Evolutionary conservation across 2,888 invertebrate genomes (phyloP), one percentile per base, ranked within the genome.

Genomic region (Hemaris fuciformis): DNA sequence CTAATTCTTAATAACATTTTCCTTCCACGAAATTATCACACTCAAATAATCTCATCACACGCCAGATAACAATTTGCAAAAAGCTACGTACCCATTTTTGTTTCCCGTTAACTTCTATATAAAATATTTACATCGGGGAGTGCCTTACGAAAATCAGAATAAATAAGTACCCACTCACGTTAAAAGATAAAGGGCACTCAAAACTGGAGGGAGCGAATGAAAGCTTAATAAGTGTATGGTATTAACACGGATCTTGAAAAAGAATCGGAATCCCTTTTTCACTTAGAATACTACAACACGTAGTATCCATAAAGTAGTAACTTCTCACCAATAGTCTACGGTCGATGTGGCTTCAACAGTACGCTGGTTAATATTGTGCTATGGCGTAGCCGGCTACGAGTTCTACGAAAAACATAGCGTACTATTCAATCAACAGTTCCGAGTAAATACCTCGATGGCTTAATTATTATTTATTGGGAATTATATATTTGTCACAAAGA

Each of bases 151-250:
- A 53, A 53, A 53, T 53, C 53, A 53, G 53, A 27, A 53, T 53
- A 31, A 53, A 53, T 53, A 53, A 53, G 53, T 53, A 53, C 31
- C 18, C 53, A 53, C 53, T 53, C 31, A 53, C 53, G 53, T 53
- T 53, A 53, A 53, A 53, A 27, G 18, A 53, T 53, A 18, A 27
- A 53, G 31, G 53, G 31, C 53, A 53, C 53, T 53, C 18, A 53
- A 53, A 53, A 53, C 18, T 53, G 18, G 31, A 53, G 31, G 18
- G 20, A 31, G 18, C 31, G 27, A 31, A 18, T 53, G 48, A 31
- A 53, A 53, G 18, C 31, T 53, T 31, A 53, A 53, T 31, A 53
- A 53, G 27, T 53, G 4, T 8, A 10, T 13, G 5, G 13, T 38
- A 27, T 27, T 20, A 23, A 23, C 5, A 23, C 13, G n/a, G 23